Evolutionary conservation across 2,797 vertebrate genomes (phyloP).

Genomic region (Neopelma chrysocephalum): DNA sequence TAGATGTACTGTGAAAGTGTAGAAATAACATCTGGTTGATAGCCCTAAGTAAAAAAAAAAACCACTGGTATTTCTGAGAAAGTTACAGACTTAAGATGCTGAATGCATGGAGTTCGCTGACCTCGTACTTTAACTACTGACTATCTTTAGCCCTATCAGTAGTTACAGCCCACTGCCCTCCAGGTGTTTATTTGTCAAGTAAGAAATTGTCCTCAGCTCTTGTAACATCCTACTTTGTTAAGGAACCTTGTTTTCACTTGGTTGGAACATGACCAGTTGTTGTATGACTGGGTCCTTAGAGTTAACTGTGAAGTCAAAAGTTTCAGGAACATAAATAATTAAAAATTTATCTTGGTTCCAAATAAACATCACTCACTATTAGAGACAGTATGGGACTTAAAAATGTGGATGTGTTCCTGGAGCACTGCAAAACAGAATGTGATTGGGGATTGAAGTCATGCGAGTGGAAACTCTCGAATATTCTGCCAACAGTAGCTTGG

Average conservation of each 20-base stretch:
- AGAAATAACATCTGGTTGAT: not conserved
- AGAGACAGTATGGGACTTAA: not conserved
- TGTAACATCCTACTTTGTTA: not conserved
- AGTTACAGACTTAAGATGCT: not conserved
- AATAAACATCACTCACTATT: not conserved
- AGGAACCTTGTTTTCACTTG: not conserved
- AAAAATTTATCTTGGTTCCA: not conserved
- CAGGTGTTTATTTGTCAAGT: not conserved
- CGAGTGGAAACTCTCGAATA: not conserved
- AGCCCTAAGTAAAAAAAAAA: not conserved
- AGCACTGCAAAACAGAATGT: not conserved
- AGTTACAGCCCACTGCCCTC: not conserved
- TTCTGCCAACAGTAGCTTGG: not conserved
- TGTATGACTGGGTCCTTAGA: not conserved
- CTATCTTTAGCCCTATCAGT: not conserved
- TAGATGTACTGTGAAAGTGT: not conserved
- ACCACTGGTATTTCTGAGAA: not conserved
- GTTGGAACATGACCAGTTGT: not conserved
- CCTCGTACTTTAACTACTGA: not conserved
- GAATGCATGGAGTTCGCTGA: not conserved
- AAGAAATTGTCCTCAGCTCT: not conserved
- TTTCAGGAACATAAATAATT: not conserved
- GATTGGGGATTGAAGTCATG: not conserved
- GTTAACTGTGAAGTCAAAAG: not conserved
- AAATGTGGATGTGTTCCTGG: not conserved